Base-by-base conservation (phyloP, 2,797 vertebrate genomes). In the Salmo trutta region DNA sequence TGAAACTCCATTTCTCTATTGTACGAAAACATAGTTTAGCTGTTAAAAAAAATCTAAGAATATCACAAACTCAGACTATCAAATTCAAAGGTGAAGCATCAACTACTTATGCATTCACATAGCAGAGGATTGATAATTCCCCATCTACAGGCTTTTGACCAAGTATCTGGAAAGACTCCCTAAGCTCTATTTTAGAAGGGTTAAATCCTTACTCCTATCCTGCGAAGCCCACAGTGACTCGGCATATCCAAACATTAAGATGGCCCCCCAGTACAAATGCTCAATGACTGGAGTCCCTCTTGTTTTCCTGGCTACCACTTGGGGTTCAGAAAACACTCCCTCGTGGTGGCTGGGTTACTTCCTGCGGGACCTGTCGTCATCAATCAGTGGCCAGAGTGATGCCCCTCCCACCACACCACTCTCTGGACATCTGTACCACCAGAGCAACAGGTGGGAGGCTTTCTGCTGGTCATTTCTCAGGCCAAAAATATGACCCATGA, bases 291-390 rank as follows among this genome's bases (percentile, higher is more conserved):
- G 86, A 89, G 86, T 88, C 83, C 27, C 72, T 89, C 88, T 82
- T 93, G 91, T 93, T 93, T 93, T 94, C 79, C 91, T 90, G 90
- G 93, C 93, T 93, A 91, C 92, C 90, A 91, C 92, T 92, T 88
- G 90, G 91, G 90, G 90, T 91, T 92, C 87, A 87, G 87, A 93
- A 92, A 93, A 92, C 90, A 93, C 88, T 90, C 90, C 92, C 93
- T 93, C 92, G 91, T 91, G 92, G 92, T 93, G 93, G 92, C 66
- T 90, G 89, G 91, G 91, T 91, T 91, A 93, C 88, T 92, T 94
- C 92, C 92, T 93, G 87, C 67, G 87, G 87, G 92, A 92, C 89
- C 88, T 83, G 79, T 78, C 83, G 84, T 93, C 92, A 93, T 94
- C 91, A 94, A 93, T 94, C 92, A 93, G 91, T 85, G 81, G 29